phyloP scores from a whole-genome alignment of 2,113 vertebrate genomes.

The Sander lucioperca region DNA sequence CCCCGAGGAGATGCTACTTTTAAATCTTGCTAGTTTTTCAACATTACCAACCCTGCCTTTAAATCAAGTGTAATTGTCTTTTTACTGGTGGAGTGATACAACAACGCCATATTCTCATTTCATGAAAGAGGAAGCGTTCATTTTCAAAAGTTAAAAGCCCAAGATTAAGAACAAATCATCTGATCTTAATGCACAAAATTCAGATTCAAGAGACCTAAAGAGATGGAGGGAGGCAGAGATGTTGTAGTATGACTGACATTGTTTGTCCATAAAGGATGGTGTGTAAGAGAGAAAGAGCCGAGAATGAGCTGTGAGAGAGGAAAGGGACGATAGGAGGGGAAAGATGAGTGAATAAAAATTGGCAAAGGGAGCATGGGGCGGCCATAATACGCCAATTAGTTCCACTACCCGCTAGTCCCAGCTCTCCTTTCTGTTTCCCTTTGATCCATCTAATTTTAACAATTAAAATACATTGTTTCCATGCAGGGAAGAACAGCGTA shows the following conservation, averaged over 20 bases:
- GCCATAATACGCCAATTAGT: constrained; percentile 53
- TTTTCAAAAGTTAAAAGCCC: not conserved
- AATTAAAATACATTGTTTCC: constrained; percentile 53
- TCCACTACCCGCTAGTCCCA: constrained; percentile 41
- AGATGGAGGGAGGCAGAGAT: not conserved
- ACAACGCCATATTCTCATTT: not conserved
- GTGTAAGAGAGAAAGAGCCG: not conserved
- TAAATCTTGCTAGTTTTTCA: too few species aligned
- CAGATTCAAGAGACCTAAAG: not conserved
- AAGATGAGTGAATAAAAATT: constrained; percentile 39
- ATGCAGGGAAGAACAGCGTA: constrained; percentile 15
- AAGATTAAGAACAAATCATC: not conserved
- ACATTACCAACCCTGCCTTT: too few species aligned
- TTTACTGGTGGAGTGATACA: not conserved
- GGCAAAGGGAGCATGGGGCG: constrained; percentile 15
- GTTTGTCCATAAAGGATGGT: not conserved
- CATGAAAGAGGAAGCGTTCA: too few species aligned
- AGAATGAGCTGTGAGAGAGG: constrained; percentile 8
- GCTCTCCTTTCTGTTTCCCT: constrained; percentile 39
- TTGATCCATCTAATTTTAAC: constrained; percentile 60
- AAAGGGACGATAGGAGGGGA: not conserved
- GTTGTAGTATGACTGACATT: constrained; percentile 6
- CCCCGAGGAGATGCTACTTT: too few species aligned
- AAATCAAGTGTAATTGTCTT: not conserved
- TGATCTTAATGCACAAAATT: constrained; percentile 28